Percentiles rank a stretch among this genome's conserved stretches.
Conservation (phyloP, 2,797 vertebrate genomes). For the Gambusia yucatana region DNA sequence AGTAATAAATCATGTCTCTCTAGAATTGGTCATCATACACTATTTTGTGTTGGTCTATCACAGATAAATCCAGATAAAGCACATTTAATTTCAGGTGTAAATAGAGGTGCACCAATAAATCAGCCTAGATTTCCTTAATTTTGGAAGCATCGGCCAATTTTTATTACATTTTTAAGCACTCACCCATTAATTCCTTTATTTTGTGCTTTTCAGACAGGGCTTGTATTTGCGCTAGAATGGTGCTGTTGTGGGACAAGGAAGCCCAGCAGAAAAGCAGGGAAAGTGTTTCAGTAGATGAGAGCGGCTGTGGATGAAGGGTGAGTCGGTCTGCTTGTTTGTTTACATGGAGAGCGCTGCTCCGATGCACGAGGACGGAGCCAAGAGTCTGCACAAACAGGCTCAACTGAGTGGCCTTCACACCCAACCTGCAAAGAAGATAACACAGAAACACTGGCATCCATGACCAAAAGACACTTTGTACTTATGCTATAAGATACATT, state of each 20-base stretch:
- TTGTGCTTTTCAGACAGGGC: slow-evolving; percentile 76
- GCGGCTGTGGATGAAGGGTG: slow-evolving; percentile 72
- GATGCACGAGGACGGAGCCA: slow-evolving; percentile 85
- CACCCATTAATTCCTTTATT: slow-evolving; percentile 85
- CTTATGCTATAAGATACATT: not conserved
- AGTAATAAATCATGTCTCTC: not conserved
- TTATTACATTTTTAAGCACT: slow-evolving; percentile 59
- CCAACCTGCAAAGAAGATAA: slow-evolving; percentile 70
- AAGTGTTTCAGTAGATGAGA: slow-evolving; percentile 83
- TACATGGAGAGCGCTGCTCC: slow-evolving; percentile 61
- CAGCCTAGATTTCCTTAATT: too few relatives aligned
- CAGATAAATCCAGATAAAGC: not conserved
- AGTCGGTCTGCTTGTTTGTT: slow-evolving; percentile 76
- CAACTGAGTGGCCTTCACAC: slow-evolving; percentile 77
- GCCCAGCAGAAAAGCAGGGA: slow-evolving; percentile 88
- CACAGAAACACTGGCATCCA: slow-evolving; percentile 38
- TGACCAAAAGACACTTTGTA: slow-evolving; percentile 15
- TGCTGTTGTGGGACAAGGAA: slow-evolving; percentile 67
- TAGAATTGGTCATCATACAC: not conserved
- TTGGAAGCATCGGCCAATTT: too few relatives aligned
- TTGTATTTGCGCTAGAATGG: slow-evolving; percentile 81
- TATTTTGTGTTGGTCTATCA: not conserved
- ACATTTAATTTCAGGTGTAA: not conserved
- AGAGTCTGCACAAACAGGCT: slow-evolving; percentile 80
- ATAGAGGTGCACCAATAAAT: too few relatives aligned